phyloP scores from a whole-genome alignment of 2,113 vertebrate species.

The Shinisaurus crocodilurus region DNA sequence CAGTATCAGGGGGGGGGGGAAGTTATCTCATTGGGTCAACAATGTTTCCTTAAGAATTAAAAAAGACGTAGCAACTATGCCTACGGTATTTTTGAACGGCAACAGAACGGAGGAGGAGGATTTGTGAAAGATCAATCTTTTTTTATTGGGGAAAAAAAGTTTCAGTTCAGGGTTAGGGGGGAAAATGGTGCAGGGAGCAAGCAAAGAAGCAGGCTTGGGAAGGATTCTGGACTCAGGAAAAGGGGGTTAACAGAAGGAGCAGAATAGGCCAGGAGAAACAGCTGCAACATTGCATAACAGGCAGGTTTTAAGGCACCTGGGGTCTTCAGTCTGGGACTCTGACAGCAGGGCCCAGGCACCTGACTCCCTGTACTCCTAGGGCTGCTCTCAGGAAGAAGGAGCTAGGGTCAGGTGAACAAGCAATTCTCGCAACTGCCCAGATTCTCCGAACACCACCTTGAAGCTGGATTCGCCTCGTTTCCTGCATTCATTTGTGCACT shows the following conservation, averaged over 20 bases:
- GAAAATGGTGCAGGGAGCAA: background rate
- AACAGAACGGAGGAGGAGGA: background rate
- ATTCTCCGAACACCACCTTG: no score
- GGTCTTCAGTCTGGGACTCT: background rate
- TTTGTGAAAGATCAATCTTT: background rate
- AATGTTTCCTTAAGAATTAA: background rate
- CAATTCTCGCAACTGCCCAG: no score
- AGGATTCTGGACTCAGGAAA: background rate
- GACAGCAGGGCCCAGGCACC: no score
- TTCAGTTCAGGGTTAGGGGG: no score
- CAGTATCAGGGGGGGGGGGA: conserved; percentile 24
- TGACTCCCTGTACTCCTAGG: background rate
- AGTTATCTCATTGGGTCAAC: background rate
- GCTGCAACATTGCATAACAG: background rate
- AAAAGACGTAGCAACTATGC: background rate
- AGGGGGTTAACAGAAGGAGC: background rate
- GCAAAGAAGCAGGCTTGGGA: background rate
- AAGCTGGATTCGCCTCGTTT: no score
- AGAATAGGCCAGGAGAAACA: background rate
- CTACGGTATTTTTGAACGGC: background rate
- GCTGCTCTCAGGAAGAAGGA: background rate
- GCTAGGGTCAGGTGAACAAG: no score
- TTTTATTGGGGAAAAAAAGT: background rate
- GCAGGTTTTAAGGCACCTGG: background rate
- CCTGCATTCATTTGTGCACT: no score